Evolutionary conservation across 2,113 vertebrate genomes (phyloP), one percentile per base, ranked within the genome.

Genomic region (Myotis davidii): DNA sequence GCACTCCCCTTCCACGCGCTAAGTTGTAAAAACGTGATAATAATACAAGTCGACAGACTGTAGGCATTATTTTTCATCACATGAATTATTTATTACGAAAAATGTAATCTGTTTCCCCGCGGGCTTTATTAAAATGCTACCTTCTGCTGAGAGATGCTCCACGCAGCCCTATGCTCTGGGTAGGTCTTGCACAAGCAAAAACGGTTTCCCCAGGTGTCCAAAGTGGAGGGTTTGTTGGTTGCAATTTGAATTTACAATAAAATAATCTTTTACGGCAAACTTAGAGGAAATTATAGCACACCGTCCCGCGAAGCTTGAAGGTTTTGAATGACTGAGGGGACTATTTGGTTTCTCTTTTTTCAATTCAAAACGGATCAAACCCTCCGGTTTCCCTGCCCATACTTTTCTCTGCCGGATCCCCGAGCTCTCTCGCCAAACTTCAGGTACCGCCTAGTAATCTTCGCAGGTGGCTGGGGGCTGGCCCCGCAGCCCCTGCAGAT

Each of bases 71-170:
- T 97, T 95, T 95, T 91, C 96, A 78, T 45, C 16, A 69, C 34
- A 99, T 99, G 97, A 98, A 99, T 99, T 98, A 99, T 99, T 99
- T 98, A 99, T 98, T 52, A 72, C 32, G 86, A 95, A 98, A 94
- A 93, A 97, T 98, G 97, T 96, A 97, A 98, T 98, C 96, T 94
- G 96, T 94, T 95, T 96, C 96, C 98, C 98, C 97, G 48, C 73
- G 97, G 98, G 98, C 83, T 98, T 98, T 96, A 97, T 98, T 98
- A 98, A 97, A 98, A 98, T 91, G 96, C 96, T 94, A 94, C 98
- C 98, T 97, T 97, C 97, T 98, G 98, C 97, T 93, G 64, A 84
- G 87, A 93, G 39, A 69, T 84, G 95, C 93, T 97, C 73, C 95
- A 91, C 72, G 27, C 78, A 34, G 78, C 95, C 88, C 77, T 94